phyloP scores from a whole-genome alignment of 2,888 invertebrate genomes.

The Plebejus anna region DNA sequence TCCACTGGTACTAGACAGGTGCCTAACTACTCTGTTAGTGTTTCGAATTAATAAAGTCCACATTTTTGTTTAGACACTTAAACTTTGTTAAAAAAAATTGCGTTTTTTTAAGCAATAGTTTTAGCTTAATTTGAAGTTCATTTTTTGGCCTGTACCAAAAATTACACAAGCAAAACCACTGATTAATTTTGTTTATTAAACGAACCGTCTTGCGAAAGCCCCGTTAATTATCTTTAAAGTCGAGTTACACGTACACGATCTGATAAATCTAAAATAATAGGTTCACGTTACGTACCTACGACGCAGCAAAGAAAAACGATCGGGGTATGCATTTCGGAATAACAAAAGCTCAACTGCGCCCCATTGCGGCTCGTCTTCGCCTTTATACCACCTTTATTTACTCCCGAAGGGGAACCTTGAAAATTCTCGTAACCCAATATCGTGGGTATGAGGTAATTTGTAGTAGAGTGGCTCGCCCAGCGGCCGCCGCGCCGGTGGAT shows the following conservation, averaged over 20 bases:
- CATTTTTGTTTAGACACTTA: neutral
- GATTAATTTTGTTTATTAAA: neutral
- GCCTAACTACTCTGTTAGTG: neutral
- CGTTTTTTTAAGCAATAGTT: no score
- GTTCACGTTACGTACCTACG: constrained; percentile 61
- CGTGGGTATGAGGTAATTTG: constrained; percentile 77
- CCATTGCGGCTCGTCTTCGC: constrained; percentile 67
- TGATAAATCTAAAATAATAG: neutral
- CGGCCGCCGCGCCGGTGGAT: constrained; percentile 52
- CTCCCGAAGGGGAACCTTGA: constrained; percentile 76
- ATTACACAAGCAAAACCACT: neutral
- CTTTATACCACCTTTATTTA: constrained; percentile 77
- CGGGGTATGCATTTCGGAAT: constrained; percentile 68
- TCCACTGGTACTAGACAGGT: neutral
- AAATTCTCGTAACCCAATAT: constrained; percentile 79
- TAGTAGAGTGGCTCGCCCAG: constrained; percentile 71
- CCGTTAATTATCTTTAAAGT: neutral
- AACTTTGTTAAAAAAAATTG: no score
- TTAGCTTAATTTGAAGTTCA: neutral
- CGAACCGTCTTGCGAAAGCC: neutral
- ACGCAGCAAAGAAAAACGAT: constrained; percentile 61
- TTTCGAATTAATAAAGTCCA: neutral
- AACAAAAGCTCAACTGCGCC: constrained; percentile 65
- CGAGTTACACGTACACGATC: neutral
- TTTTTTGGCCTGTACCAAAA: neutral